Evolutionary conservation across 2,113 vertebrate genomes (phyloP), one percentile per base, ranked within the genome.

Genomic region (Emydura subglobosa): DNA sequence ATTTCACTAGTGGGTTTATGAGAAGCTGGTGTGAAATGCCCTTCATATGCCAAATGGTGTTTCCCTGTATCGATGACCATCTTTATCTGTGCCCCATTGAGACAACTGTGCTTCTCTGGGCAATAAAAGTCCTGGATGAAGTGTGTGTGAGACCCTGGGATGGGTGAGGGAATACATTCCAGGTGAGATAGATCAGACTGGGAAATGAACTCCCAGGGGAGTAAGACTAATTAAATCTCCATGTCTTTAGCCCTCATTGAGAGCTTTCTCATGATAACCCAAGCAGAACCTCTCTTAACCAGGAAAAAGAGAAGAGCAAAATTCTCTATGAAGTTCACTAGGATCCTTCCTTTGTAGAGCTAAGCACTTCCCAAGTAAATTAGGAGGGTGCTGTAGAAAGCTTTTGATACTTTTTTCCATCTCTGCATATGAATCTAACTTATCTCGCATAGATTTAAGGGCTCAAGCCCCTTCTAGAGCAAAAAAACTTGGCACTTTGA

Each of bases 101-200:
- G 54, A 79, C 21, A 27, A 61, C 51, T 76, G 39, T 59, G 19
- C 50, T 53, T 59, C n/a, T 53, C 53, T 31, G 88, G 84, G 10
- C 42, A 80, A 65, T 27, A 1, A 2, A 31, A 0, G 0, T 49
- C 14, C 29, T 59, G 49, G 55, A 79, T 53, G 78, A 7, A 34
- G 29, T 14, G 1, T 25, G 79, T 74, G 53, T 47, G 65, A 93
- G 88, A 85, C 57, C 17, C 47, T 89, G 54, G 59, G 91, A 91
- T 54, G 87, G 50, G 9, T 39, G 72, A 54, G 79, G 83, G 6
- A 79, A 59, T 13, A 2, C 27, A 22, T 22, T 82, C 72, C 86
- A 94, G 79, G 13, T 53, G 65, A 55, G 13, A 24, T 88, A 80
- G n/a, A 25, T 54, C 53, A 54, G 53, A 17, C 53, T 54, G 53